Percentiles rank a stretch among this genome's conserved stretches.
phyloP scores from a whole-genome alignment of 2,797 vertebrate genomes.

The Dipus sagitta region DNA sequence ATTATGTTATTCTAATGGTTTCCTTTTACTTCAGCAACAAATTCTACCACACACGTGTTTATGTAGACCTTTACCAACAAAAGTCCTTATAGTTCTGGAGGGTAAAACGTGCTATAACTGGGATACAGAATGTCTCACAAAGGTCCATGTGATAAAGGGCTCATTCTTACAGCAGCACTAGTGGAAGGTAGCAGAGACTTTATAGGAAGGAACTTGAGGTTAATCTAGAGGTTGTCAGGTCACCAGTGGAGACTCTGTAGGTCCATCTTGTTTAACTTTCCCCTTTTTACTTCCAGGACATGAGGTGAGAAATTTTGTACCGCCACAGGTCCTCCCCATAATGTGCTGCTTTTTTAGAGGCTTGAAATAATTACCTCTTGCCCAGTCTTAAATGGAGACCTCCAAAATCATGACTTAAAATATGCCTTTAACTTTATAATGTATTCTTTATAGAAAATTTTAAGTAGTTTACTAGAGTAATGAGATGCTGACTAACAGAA shows the following conservation, averaged over 20 bases:
- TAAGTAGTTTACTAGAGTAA: background rate
- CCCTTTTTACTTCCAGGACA: background rate
- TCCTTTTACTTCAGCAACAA: background rate
- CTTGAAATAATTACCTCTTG: background rate
- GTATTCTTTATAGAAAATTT: background rate
- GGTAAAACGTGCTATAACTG: background rate
- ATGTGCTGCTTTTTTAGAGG: background rate
- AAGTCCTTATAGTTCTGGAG: background rate
- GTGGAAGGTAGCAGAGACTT: background rate
- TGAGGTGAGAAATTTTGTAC: too few relatives aligned
- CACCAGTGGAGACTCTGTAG: too few relatives aligned
- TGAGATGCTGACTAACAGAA: background rate
- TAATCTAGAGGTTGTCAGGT: background rate
- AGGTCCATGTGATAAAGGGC: background rate
- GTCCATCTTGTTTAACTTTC: background rate
- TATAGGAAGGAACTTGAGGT: too few relatives aligned
- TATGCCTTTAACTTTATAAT: background rate
- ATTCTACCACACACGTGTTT: background rate
- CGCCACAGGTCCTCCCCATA: too few relatives aligned
- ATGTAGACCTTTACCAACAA: background rate
- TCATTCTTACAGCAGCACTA: background rate
- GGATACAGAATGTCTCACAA: too few relatives aligned
- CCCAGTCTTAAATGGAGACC: background rate
- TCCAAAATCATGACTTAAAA: background rate
- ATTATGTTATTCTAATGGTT: background rate